A percentile compares a stretch with the other conserved stretches of the same genome.
These are phyloP conservation scores for Alca torda DNA, from an alignment of 2,797 vertebrate genomes.

Conservation along the genomic window DNA sequence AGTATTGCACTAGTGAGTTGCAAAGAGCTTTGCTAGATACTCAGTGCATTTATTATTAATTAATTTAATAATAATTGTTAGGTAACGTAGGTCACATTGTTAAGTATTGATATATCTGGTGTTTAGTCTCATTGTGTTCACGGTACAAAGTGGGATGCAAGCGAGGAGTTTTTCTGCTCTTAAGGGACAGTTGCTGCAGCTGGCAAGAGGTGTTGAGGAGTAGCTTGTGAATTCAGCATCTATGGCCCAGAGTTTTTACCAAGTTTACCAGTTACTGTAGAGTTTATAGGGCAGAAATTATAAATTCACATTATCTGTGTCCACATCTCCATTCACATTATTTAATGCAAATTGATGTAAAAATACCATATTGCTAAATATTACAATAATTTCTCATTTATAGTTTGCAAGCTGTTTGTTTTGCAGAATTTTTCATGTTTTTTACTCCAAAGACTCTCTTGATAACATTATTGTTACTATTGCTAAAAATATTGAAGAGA, in stretches of 20 bases:
- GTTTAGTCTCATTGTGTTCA: neutral
- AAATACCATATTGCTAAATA: neutral
- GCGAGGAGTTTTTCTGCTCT: neutral
- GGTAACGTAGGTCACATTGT: neutral
- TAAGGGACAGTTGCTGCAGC: neutral
- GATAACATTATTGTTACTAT: neutral
- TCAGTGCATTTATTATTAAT: neutral
- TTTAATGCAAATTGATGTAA: neutral
- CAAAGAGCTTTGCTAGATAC: neutral
- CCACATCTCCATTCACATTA: neutral
- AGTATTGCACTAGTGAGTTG: neutral
- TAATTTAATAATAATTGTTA: neutral
- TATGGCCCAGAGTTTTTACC: neutral
- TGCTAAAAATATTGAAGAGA: neutral
- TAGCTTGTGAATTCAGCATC: neutral
- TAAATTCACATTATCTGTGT: neutral
- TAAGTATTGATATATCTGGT: neutral
- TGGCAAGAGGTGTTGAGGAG: neutral
- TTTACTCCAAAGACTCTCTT: neutral
- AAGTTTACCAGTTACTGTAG: neutral
- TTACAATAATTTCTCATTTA: neutral
- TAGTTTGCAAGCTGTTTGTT: neutral
- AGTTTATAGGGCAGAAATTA: neutral
- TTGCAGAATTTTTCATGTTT: neutral
- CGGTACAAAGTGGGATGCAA: neutral